Conservation (phyloP, 2,113 vertebrate genomes). For the Spea bombifrons region DNA sequence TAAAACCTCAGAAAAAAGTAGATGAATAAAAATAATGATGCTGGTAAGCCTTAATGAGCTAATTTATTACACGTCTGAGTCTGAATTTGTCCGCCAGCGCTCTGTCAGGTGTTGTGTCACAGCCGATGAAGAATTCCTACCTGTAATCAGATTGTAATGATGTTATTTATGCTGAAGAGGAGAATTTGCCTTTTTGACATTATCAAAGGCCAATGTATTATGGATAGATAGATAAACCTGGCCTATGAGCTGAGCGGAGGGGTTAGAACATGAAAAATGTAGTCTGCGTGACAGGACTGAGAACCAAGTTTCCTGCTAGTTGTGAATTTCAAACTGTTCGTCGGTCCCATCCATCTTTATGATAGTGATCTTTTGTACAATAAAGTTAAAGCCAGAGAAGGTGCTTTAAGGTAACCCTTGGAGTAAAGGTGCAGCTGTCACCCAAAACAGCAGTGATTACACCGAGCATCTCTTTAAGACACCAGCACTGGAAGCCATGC, state of each 20-base stretch:
- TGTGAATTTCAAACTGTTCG: slow-evolving; percentile 6
- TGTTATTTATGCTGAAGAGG: background rate
- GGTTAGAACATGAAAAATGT: slow-evolving; percentile 14
- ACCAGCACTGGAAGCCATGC: no score
- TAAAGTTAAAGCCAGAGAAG: no score
- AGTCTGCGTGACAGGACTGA: background rate
- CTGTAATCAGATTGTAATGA: slow-evolving; percentile 26
- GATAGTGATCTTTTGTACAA: slow-evolving; percentile 19
- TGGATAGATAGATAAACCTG: slow-evolving; percentile 19
- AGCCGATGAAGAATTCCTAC: background rate
- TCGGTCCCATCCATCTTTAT: slow-evolving; percentile 29
- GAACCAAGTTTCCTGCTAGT: slow-evolving; percentile 5
- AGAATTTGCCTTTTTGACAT: slow-evolving; percentile 16
- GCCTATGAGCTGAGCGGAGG: slow-evolving; percentile 5
- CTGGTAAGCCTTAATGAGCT: no score
- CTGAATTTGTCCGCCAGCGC: background rate
- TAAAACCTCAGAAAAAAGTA: no score
- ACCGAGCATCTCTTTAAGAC: no score
- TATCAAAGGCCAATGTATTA: slow-evolving; percentile 11
- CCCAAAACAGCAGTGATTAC: no score
- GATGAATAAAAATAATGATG: no score
- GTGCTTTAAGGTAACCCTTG: no score
- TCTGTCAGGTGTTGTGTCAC: background rate
- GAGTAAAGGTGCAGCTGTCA: no score
- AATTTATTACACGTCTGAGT: background rate